Evolutionary conservation across 2,113 vertebrate species (phyloP), one percentile per base, ranked within the genome.

Genomic region (Sinocyclocheilus anophthalmus): DNA sequence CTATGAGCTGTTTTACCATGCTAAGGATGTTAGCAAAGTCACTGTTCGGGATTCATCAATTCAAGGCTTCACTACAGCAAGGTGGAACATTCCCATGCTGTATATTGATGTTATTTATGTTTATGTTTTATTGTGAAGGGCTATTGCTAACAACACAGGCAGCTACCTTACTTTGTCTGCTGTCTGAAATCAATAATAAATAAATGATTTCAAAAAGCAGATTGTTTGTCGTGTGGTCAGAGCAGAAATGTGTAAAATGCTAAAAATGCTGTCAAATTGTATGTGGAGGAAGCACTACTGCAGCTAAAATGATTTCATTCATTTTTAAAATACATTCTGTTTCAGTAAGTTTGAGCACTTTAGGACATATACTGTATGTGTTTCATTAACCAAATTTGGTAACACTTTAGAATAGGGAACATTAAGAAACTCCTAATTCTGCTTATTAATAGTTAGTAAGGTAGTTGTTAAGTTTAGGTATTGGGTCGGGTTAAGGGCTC

Each of bases 121-220:
- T 81, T 63, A 10, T 63, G 53, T 53, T 86, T 76, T 63, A 55
- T 30, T 57, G 61, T 81, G 30, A 85, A 76, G 73, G n/a, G 30
- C 81, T 85, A 30, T 75, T 83, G 39, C 85, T 88, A 53, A 57
- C 50, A 37, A 57, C 24, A 42, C 57, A 85, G 16, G 77, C 33
- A 55, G 53, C 81, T 83, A 78, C 37, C 37, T 37, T 37, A 37
- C 37, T 85, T 45, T 86, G 63, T 85, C 63, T 37, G 65, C 63
- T 84, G 78, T 77, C 61, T 88, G 61, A 77, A 67, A 59, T 88
- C 48, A 87, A 84, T 63, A 93, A 93, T 91, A 92, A 94, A 94
- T 65, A 85, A 63, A 50, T 84, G 53, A 30, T 78, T 69, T 88
- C 63, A 76, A 37, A 84, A 81, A 69, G 13, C 69, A 59, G 18